A percentile compares a stretch with the other conserved stretches of the same genome.
Evolutionary conservation across 2,113 vertebrate species (phyloP).

Genomic region (Arothron firmamentum): DNA sequence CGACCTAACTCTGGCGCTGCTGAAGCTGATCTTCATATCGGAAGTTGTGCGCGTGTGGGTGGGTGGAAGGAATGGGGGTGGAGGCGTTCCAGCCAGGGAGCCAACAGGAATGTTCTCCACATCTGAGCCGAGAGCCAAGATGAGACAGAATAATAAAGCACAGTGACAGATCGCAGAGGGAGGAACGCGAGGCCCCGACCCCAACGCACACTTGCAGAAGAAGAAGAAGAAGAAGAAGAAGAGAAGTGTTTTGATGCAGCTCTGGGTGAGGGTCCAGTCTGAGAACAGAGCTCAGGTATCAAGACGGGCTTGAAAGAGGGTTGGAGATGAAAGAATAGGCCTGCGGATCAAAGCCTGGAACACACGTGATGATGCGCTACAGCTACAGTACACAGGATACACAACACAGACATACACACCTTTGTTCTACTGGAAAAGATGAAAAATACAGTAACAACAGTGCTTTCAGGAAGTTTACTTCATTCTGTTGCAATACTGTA

Average conservation of each 20-base stretch:
- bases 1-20: not conserved
- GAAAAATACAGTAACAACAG: too few species aligned
- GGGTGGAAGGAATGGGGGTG: not conserved
- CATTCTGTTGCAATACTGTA: too few species aligned
- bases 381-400: too few species aligned
- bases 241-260: constrained; percentile 39
- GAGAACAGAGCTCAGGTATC: constrained; percentile 33
- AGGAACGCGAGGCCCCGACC: constrained; percentile 13
- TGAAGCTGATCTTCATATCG: not conserved
- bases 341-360: too few species aligned
- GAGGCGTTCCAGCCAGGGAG: constrained; percentile 7
- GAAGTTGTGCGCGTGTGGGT: constrained; percentile 5
- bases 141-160: constrained; percentile 51
- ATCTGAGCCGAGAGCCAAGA: constrained; percentile 40
- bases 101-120: constrained; percentile 31
- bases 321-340: constrained; percentile 40
- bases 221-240: constrained; percentile 12
- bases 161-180: constrained; percentile 43
- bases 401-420: not conserved
- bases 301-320: constrained; percentile 26
- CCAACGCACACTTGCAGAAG: constrained; percentile 42
- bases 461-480: too few species aligned
- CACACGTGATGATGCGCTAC: too few species aligned
- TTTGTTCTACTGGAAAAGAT: not conserved
- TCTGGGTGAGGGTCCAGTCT: constrained; percentile 20